Conservation (phyloP, 2,797 vertebrate species). For the Rhincodon typus region DNA sequence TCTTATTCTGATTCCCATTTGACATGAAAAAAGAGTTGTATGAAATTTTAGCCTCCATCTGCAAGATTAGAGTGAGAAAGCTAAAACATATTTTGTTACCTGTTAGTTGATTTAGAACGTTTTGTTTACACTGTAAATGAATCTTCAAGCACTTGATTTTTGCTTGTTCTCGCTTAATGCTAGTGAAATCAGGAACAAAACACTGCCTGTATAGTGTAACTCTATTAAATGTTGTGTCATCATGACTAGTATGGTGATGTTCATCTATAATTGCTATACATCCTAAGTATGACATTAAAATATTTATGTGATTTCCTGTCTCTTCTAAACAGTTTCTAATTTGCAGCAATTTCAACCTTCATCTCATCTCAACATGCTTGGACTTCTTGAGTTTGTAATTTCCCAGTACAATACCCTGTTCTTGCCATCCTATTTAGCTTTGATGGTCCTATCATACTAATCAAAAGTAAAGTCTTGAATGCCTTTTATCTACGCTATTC, state of each 20-base stretch:
- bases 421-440: background rate
- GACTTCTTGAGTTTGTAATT: background rate
- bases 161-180: background rate
- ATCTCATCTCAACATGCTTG: too few species aligned
- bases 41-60: background rate
- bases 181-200: background rate
- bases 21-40: background rate
- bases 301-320: background rate
- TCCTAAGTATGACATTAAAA: background rate
- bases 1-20: background rate
- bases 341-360: background rate
- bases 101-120: too few species aligned
- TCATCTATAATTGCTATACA: background rate
- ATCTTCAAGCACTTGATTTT: background rate
- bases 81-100: background rate
- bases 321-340: background rate
- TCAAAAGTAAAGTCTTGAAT: background rate
- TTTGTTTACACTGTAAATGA: background rate
- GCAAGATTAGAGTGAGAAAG: background rate
- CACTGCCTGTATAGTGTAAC: background rate
- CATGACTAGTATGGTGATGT: background rate
- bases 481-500: background rate
- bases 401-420: background rate
- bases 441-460: background rate
- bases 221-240: background rate